Evolutionary conservation across 2,113 vertebrate genomes (phyloP), one percentile per base, ranked within the genome.

Genomic region (Oryzias javanicus): DNA sequence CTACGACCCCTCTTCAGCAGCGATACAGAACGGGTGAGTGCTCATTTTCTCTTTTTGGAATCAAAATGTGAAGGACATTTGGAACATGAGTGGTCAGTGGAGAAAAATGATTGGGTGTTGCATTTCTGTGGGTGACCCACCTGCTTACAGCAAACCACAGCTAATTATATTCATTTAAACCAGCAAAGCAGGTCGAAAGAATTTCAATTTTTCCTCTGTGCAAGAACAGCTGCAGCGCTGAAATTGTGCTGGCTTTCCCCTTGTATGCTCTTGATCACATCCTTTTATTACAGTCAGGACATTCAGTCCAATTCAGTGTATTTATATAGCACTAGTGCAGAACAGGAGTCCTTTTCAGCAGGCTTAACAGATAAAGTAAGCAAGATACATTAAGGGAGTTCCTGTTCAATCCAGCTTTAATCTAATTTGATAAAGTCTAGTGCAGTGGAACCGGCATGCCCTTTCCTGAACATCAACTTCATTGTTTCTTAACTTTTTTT

Each of bases 21-120:
- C 96, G 90, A 89, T 99, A 88, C 97, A 99, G 85, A 99, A 98
- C 46, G 96, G 97, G 97, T 98, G 92, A 82, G 91, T 67, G 10
- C 10, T 2, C 1, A 10, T 35, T 12, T 35, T 35, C 8, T 35
- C 35, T 35, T 35, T 35, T 29, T 29, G 7, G 27, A 10, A 10
- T 35, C 35, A 35, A 10, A 35, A 12, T 10, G 8, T 12, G 35
- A 35, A 35, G 5, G 25, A 22, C 25, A 27, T 4, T 5, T 27
- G 25, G 25, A 27, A 27, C 3, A 3, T 5, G 25, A 27, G 25
- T 27, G 25, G 25, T 27, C 25, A 10, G 35, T 12, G 35, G 10
- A 35, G 35, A 35, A 35, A 13, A 35, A 35, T 35, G 35, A 35
- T 35, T 3, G 35, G 2, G 35, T 35, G 10, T 8, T 12, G 35